phyloP scores from a whole-genome alignment of 2,888 invertebrate genomes.

The Polydrusus pterygomalis region DNA sequence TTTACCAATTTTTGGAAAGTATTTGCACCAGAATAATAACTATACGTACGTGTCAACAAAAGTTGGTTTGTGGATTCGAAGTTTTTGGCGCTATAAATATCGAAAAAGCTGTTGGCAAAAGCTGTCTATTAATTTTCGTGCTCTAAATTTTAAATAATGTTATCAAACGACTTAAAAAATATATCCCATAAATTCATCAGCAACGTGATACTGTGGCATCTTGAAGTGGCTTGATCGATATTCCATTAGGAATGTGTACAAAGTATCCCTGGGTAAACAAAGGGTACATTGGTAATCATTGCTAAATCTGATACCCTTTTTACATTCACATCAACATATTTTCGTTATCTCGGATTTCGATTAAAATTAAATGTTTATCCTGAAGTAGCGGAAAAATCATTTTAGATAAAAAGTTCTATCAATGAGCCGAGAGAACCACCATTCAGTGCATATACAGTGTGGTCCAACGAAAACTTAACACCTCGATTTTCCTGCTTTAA shows the following conservation, averaged over 20 bases:
- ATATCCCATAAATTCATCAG: slow-evolving; percentile 10
- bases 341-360: slow-evolving; percentile 31
- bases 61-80: too few relatives aligned
- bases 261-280: slow-evolving; percentile 63
- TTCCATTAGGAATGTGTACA: slow-evolving; percentile 67
- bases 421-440: too few relatives aligned
- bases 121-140: too few relatives aligned
- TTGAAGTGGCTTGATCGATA: slow-evolving; percentile 68
- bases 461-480: too few relatives aligned
- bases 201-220: slow-evolving; percentile 56
- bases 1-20: too few relatives aligned
- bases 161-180: neutral
- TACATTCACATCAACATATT: slow-evolving; percentile 40
- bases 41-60: too few relatives aligned
- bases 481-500: too few relatives aligned
- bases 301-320: slow-evolving; percentile 54
- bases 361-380: slow-evolving; percentile 1
- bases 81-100: too few relatives aligned
- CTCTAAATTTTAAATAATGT: neutral
- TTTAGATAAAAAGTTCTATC: too few relatives aligned
- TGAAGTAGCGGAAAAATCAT: neutral
- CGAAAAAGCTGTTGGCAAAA: too few relatives aligned
- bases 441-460: too few relatives aligned
- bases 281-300: slow-evolving; percentile 54
- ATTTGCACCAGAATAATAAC: too few relatives aligned